A percentile compares a stretch with the other conserved stretches of the same genome.
Conservation (phyloP, 2,888 invertebrate species). For the Rhyacophila evoluta region DNA sequence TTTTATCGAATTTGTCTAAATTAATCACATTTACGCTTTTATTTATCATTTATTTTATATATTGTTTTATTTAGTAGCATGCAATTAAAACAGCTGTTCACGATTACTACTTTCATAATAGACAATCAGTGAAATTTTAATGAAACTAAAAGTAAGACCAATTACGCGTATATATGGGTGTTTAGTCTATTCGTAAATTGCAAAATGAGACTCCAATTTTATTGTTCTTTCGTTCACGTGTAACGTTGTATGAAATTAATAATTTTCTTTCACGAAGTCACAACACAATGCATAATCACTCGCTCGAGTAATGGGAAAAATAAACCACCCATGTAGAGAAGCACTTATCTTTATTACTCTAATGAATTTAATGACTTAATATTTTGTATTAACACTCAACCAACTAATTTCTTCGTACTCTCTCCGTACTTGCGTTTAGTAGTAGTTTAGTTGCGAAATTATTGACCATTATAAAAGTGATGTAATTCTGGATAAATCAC, state of each 20-base stretch:
- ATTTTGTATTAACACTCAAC: no score
- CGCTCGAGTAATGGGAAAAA: background rate
- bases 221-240: background rate
- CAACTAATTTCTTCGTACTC: no score
- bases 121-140: background rate
- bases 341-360: background rate
- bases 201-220: background rate
- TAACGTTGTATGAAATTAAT: constrained; percentile 16
- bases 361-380: background rate
- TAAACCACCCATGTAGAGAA: background rate
- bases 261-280: background rate
- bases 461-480: no score
- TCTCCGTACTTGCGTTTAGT: no score
- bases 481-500: no score
- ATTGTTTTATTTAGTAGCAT: no score
- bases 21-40: no score
- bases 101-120: background rate
- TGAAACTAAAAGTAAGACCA: background rate
- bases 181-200: background rate
- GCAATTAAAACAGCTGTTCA: no score
- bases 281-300: background rate
- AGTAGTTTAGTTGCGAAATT: no score
- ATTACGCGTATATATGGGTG: background rate
- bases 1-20: no score
- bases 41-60: no score